These are phyloP conservation scores for Ruditapes philippinarum DNA, from an alignment of 1,140 invertebrate genomes.

Conservation along the genomic window DNA sequence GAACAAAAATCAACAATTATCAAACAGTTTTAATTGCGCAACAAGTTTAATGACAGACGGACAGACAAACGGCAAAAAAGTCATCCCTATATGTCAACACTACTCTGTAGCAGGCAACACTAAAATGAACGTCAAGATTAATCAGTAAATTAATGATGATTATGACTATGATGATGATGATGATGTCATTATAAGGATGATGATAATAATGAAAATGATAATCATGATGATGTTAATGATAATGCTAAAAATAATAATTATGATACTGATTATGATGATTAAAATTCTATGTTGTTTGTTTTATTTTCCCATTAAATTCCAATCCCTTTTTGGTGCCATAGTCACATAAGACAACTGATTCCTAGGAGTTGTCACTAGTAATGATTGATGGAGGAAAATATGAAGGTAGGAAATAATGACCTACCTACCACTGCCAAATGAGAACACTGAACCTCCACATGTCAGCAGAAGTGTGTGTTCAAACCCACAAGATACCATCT, in stretches of 20 bases:
- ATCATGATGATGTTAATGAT: neutral
- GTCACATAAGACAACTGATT: no score
- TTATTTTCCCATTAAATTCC: no score
- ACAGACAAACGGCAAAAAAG: neutral
- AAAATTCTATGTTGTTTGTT: no score
- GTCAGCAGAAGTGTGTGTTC: constrained; percentile 48
- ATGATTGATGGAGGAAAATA: no score
- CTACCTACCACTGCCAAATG: constrained; percentile 42
- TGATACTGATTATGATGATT: neutral
- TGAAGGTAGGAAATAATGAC: neutral
- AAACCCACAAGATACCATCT: constrained; percentile 37
- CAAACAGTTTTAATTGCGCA: neutral
- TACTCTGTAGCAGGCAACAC: no score
- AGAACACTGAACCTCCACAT: neutral
- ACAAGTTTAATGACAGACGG: neutral
- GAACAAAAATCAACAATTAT: neutral
- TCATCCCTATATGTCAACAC: no score
- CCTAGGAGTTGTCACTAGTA: no score
- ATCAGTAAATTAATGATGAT: neutral
- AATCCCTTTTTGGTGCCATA: no score
- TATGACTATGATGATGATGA: neutral
- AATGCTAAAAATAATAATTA: neutral
- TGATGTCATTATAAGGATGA: neutral
- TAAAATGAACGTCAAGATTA: no score
- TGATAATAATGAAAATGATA: neutral